Evolutionary conservation across 2,888 invertebrate species (phyloP).

Genomic region (Branchipolynoe longqiensis): DNA sequence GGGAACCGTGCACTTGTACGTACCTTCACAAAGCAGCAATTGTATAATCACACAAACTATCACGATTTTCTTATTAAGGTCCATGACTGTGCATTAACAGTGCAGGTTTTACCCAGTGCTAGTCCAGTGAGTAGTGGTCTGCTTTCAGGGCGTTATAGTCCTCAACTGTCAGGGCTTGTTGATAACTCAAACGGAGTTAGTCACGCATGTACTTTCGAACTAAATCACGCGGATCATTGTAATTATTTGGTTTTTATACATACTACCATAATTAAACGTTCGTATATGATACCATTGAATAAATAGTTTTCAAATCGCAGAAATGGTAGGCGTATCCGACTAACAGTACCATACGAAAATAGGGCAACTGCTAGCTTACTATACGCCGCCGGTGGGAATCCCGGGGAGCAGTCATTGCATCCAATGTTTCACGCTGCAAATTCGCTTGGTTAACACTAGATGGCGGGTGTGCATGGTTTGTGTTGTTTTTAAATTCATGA

Average conservation of each 20-base stretch:
- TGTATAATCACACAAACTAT: constrained; percentile 29
- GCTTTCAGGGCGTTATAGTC: constrained; percentile 8
- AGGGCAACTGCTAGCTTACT: no score
- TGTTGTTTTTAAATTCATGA: neutral
- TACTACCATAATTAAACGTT: no score
- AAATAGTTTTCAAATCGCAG: no score
- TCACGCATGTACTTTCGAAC: neutral
- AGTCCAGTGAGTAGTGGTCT: neutral
- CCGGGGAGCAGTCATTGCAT: constrained; percentile 29
- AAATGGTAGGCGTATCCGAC: no score
- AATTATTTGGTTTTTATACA: neutral
- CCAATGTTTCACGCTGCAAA: neutral
- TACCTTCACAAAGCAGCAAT: constrained; percentile 12
- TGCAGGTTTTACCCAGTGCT: neutral
- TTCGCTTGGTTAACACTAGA: constrained; percentile 15
- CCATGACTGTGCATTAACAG: constrained; percentile 6
- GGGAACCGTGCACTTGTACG: neutral
- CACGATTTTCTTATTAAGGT: neutral
- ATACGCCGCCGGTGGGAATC: no score
- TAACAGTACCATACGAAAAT: no score
- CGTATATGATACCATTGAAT: no score
- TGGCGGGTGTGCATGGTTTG: neutral
- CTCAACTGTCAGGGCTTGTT: constrained; percentile 7
- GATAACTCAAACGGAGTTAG: constrained; percentile 8
- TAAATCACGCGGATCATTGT: neutral